Base-by-base conservation (phyloP, 1,140 invertebrate genomes). In the Drosophila elegans region DNA sequence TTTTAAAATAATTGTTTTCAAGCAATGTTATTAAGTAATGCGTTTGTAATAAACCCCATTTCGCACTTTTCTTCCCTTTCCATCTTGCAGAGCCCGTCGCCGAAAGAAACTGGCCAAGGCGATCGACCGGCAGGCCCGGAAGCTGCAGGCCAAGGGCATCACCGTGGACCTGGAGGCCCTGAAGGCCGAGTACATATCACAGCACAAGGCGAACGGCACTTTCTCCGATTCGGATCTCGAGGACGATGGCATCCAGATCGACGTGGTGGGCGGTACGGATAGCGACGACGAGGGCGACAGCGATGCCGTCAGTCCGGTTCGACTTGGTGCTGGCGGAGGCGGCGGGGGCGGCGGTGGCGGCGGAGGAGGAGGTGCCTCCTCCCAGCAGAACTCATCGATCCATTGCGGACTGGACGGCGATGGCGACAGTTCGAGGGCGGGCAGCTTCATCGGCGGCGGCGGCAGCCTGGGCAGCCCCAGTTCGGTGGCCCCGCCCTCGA, bases 41-140 rank as follows among this genome's bases (percentile, higher is more conserved):
- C 1, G 16, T 21, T 21, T 21, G 16, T 21, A 32, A 34, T 41
- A 27, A 56, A 57, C 7, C 5, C 9, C 11, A 11, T 39, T 32
- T 5, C 12, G 27, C 25, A 0, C 29, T 11, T 39, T 5, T n/a
- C 5, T 4, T n/a, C 13, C 12, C 25, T 27, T 3, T 1, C 0
- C 4, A 49, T 3, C 39, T 62, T 63, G 5, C 93, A 95, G 96
- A 68, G 97, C 98, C 76, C 95, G 97, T 90, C 94, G 96, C 92
- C 96, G 97, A 93, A 97, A 97, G 94, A 97, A 99, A 93, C 93
- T 98, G 83, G 94, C 97, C 85, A 99, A 99, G 93, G 97, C 98
- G 74, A 94, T 98, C 72, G 97, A 98, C 91, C 94, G 97, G 56
- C 97, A 98, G 93, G 97, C 97, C 76, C 94, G 97, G 77, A 98